Percentiles rank a stretch among this genome's conserved stretches.
phyloP scores from a whole-genome alignment of 2,888 invertebrate genomes.

The Willowsia nigromaculata region DNA sequence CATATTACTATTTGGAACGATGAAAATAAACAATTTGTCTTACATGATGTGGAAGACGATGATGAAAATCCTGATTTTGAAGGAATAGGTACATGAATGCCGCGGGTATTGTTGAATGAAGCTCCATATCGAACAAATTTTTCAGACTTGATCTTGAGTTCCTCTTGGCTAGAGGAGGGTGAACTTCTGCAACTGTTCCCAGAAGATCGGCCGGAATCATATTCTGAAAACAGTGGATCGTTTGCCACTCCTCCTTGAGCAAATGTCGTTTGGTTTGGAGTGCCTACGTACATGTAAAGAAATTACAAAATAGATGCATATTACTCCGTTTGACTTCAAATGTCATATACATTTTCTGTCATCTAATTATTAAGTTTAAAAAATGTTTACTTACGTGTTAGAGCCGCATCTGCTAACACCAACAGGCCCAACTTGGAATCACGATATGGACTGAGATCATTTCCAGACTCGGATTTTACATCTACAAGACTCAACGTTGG shows the following conservation, averaged over 20 bases:
- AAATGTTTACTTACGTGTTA: slow-evolving; percentile 19
- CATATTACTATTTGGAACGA: too few relatives aligned
- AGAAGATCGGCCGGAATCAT: slow-evolving; percentile 28
- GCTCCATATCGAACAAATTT: not conserved
- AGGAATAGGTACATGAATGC: not conserved
- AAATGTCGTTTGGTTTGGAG: not conserved
- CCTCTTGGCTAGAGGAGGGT: not conserved
- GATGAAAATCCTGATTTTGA: not conserved
- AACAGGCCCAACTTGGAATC: slow-evolving; percentile 16
- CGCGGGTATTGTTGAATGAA: not conserved
- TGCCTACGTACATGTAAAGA: not conserved
- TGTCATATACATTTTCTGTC: not conserved
- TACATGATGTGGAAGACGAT: not conserved
- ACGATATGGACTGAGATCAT: not conserved
- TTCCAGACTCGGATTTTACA: not conserved
- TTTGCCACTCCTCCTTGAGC: not conserved
- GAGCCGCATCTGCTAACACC: slow-evolving; percentile 48
- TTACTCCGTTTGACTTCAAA: not conserved
- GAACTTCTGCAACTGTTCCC: slow-evolving; percentile 3
- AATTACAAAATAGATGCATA: not conserved
- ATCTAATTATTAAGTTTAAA: not conserved
- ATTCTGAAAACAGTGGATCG: not conserved
- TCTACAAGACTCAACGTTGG: not conserved
- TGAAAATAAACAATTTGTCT: too few relatives aligned
- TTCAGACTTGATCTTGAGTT: not conserved